Evolutionary conservation across 1,140 invertebrate species (phyloP), one percentile per base, ranked within the genome.

Genomic region (Drusus annulatus): DNA sequence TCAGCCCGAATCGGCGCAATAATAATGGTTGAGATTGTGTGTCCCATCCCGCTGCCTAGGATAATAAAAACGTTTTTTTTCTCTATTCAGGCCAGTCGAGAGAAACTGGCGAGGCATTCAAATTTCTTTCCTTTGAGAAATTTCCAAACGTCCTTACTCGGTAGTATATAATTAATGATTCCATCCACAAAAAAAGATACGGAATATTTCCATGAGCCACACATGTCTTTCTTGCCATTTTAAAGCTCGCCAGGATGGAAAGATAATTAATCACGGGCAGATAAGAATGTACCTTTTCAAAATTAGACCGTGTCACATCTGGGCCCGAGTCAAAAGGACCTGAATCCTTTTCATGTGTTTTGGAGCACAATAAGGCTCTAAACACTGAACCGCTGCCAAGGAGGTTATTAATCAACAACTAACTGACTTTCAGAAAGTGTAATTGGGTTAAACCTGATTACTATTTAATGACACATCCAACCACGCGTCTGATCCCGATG

Each of bases 251-350:
- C 68, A 71, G 45, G 68, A 71, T 71, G 36, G 45, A 6, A 50
- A 50, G 36, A 81, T 78, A 79, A 82, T 82, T 82, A 82, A 82
- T 82, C 81, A 82, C 78, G 62, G 56, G 10, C 25, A 79, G 81
- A 82, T 82, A 82, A 82, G 81, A 82, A 76, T 80, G 74, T 82
- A 80, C 81, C 81, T 80, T 82, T 82, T 82, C 81, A 82, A 80
- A 82, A 82, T 82, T 82, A 82, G 81, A 82, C 78, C 81, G 74
- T 65, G 78, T 82, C 81, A 77, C 81, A 82, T 80, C 78, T 82
- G 78, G 73, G 81, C 74, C 65, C 56, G 45, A 71, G 68, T 71
- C 68, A 78, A 81, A 77, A 74, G 80, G 54, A 76, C 76, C 60
- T 65, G 71, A 79, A 79, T 81, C 80, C 81, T 80, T 82, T 82